phyloP scores from a whole-genome alignment of 2,888 invertebrate species.

The Clivina fossor region DNA sequence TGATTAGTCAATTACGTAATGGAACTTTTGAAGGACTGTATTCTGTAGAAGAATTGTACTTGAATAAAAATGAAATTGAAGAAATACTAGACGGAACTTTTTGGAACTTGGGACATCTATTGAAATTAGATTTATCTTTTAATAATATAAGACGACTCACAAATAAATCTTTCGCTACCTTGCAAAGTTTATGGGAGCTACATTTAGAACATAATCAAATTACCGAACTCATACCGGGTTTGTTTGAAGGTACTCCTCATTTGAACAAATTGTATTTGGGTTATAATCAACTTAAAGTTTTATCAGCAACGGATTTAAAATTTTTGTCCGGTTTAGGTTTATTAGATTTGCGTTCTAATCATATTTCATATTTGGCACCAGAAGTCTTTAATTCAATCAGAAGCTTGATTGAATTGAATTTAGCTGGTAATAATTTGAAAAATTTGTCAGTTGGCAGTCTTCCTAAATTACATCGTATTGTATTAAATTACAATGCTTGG shows the following conservation, averaged over 20 bases:
- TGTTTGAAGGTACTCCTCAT: slow-evolving; percentile 33
- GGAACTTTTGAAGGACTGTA: slow-evolving; percentile 38
- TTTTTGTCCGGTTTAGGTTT: slow-evolving; percentile 35
- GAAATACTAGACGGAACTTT: slow-evolving; percentile 18
- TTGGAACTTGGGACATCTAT: slow-evolving; percentile 6
- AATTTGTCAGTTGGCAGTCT: slow-evolving; percentile 38
- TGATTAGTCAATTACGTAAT: slow-evolving; percentile 38
- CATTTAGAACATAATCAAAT: slow-evolving; percentile 41
- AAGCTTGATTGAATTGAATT: slow-evolving; percentile 4
- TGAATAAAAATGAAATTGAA: slow-evolving; percentile 39
- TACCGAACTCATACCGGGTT: slow-evolving; percentile 31
- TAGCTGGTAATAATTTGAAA: slow-evolving; percentile 32
- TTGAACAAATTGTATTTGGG: slow-evolving; percentile 39
- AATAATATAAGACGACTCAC: slow-evolving; percentile 12
- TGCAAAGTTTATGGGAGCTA: slow-evolving; percentile 30
- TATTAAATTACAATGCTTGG: slow-evolving; percentile 8
- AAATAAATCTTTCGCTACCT: neutral
- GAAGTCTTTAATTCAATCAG: slow-evolving; percentile 35
- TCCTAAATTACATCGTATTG: slow-evolving; percentile 3
- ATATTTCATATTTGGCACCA: slow-evolving; percentile 29
- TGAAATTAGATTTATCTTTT: slow-evolving; percentile 15
- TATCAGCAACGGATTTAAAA: slow-evolving; percentile 35
- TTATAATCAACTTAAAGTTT: slow-evolving; percentile 36
- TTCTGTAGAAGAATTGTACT: slow-evolving; percentile 38
- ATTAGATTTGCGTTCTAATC: slow-evolving; percentile 40